phyloP scores from a whole-genome alignment of 2,113 vertebrate species.

The Buteo buteo region DNA sequence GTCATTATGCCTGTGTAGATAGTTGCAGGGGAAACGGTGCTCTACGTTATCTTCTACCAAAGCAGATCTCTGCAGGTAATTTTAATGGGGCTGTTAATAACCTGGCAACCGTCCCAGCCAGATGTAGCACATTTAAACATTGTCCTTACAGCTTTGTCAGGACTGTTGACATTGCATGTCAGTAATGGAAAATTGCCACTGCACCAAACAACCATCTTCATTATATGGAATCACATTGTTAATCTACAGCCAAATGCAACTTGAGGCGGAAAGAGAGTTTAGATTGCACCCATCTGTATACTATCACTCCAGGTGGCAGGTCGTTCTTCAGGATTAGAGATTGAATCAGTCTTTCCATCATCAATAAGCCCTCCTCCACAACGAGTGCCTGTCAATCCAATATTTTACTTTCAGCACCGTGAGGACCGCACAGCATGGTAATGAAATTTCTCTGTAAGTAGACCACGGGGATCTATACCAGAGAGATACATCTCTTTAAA shows the following conservation, averaged over 20 bases:
- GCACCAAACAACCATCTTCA: constrained; percentile 67
- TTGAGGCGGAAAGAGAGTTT: constrained; percentile 53
- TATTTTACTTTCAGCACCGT: constrained; percentile 60
- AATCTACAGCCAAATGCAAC: constrained; percentile 68
- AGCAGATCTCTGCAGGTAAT: constrained; percentile 52
- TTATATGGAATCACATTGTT: constrained; percentile 68
- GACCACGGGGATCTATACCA: constrained; percentile 52
- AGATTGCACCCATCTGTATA: constrained; percentile 70
- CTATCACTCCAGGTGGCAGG: constrained; percentile 73
- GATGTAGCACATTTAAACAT: constrained; percentile 62
- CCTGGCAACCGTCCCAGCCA: constrained; percentile 59
- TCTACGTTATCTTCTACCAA: neutral
- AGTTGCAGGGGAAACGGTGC: neutral
- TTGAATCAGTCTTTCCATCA: constrained; percentile 73
- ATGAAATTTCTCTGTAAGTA: constrained; percentile 67
- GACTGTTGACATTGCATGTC: constrained; percentile 58
- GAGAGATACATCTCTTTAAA: constrained; percentile 53
- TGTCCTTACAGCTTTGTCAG: constrained; percentile 64
- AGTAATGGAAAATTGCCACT: constrained; percentile 67
- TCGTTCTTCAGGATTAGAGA: constrained; percentile 74
- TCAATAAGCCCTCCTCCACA: constrained; percentile 64
- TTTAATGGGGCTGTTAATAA: constrained; percentile 70
- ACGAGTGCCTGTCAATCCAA: constrained; percentile 65
- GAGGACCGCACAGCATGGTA: constrained; percentile 64
- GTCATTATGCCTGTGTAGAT: neutral